Conservation (phyloP, 2,797 vertebrate species). For the Xerus rutilus region DNA sequence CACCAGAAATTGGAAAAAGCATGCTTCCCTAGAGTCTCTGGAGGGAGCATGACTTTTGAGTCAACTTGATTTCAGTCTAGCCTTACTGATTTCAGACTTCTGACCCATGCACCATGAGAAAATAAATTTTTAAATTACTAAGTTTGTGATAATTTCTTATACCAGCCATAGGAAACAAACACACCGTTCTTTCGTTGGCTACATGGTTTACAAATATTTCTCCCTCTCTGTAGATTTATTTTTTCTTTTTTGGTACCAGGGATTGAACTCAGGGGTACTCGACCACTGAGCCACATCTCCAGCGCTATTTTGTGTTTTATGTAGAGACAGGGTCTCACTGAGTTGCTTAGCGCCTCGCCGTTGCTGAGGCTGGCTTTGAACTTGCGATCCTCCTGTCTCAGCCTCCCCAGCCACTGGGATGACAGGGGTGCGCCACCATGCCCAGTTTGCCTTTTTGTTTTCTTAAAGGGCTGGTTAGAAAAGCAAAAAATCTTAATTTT, state of each 20-base stretch:
- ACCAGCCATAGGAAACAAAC: not conserved
- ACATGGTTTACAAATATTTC: conserved; percentile 14
- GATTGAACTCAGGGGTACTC: too few relatives aligned
- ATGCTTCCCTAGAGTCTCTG: not conserved
- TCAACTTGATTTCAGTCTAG: not conserved
- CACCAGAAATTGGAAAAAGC: not conserved
- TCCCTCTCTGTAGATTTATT: not conserved
- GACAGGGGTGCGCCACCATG: too few relatives aligned
- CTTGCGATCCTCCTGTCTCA: too few relatives aligned
- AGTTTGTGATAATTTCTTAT: not conserved
- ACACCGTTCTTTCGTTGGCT: not conserved
- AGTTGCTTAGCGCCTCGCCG: too few relatives aligned
- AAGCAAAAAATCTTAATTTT: not conserved
- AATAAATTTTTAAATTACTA: not conserved
- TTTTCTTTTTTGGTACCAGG: too few relatives aligned
- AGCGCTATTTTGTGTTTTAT: too few relatives aligned
- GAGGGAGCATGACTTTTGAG: not conserved
- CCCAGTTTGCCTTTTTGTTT: not conserved
- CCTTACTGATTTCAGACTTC: not conserved
- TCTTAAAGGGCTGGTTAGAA: not conserved
- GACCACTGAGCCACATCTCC: too few relatives aligned
- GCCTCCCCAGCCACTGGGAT: too few relatives aligned
- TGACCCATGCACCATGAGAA: not conserved
- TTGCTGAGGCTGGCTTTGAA: too few relatives aligned
- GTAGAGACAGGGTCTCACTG: too few relatives aligned